Base-by-base conservation (phyloP, 2,113 vertebrate genomes). In the Octodon degus region DNA sequence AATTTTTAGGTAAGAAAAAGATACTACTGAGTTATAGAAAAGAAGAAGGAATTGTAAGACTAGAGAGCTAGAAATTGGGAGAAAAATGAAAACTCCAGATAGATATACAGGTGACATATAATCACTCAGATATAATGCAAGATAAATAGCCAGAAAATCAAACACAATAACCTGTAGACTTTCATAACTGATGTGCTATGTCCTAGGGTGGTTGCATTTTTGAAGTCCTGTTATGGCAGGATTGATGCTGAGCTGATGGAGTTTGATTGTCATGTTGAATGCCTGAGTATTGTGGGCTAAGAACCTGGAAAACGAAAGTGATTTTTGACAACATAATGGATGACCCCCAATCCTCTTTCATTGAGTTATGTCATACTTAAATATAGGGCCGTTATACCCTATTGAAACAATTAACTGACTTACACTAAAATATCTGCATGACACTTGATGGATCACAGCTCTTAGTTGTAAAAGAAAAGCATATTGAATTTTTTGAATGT, bases 261-360 rank as follows among this genome's bases (percentile, higher is more conserved):
- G 11, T 79, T 76, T 89, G 47, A 72, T 80, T 93, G 81, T 95
- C 82, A 93, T 34, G 27, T 92, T 90, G 70, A 94, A 55, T 88
- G 40, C 55, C 90, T 92, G 62, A 97, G 77, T 90, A 27, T 34
- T 92, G 86, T 62, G 53, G 27, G 67, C 81, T 88, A 22, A 94
- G 50, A 89, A 37, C 34, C 63, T 81, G 60, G 70, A 58, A 77
- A 43, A 96, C n/a, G 50, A 77, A 88, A 96, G 90, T 97, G 72
- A 93, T 90, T 95, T 96, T 93, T 97, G 96, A 97, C 93, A 96
- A 55, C n/a, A 50, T 95, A 95, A 94, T 95, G 37, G 85, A 95
- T 90, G 50, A 90, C 63, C 34, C 68, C 9, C 94, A 97, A 95
- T 93, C 70, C 87, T 67, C 88, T 92, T 96, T 96, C 63, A 95